These are phyloP conservation scores for Drosophila seguyi DNA, from an alignment of 1,140 invertebrate genomes.

Conservation along the genomic window DNA sequence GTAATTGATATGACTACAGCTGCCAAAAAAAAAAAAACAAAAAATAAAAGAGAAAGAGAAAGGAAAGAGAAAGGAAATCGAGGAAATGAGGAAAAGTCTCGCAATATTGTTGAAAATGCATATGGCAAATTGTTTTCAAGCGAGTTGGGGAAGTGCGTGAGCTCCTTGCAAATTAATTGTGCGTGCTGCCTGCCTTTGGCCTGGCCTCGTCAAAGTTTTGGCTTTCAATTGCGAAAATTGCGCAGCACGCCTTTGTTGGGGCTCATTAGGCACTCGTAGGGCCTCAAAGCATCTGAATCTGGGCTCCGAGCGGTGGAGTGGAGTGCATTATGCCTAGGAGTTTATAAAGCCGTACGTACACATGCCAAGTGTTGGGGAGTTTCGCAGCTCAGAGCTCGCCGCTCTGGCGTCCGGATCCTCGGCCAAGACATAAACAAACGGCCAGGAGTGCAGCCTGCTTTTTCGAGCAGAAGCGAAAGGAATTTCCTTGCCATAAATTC, in stretches of 20 bases:
- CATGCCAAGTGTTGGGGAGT: conserved; percentile 45
- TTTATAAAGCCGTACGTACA: conserved; percentile 55
- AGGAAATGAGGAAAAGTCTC: conserved; percentile 22
- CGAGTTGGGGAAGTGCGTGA: conserved; percentile 22
- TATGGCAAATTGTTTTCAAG: conserved; percentile 48
- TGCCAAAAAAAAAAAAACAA: conserved; percentile 18
- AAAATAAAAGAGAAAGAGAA: background rate
- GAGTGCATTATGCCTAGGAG: conserved; percentile 61
- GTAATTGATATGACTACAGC: conserved; percentile 70
- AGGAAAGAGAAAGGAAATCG: conserved; percentile 11
- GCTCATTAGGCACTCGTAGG: conserved; percentile 54
- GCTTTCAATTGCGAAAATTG: conserved; percentile 54
- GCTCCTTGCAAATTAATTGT: conserved; percentile 65
- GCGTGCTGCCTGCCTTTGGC: conserved; percentile 19
- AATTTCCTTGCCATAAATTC: conserved; percentile 82
- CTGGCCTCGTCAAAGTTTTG: conserved; percentile 32
- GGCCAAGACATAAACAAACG: conserved; percentile 73
- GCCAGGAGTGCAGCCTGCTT: conserved; percentile 42
- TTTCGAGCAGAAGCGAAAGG: conserved; percentile 58
- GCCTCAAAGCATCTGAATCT: conserved; percentile 24
- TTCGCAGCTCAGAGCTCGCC: conserved; percentile 4
- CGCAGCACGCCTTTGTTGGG: conserved; percentile 35
- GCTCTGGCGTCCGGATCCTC: conserved; percentile 6
- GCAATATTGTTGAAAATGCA: conserved; percentile 48
- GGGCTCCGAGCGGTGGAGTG: conserved; percentile 5